phyloP scores from a whole-genome alignment of 2,113 vertebrate genomes.

The Oceanodroma tethys region DNA sequence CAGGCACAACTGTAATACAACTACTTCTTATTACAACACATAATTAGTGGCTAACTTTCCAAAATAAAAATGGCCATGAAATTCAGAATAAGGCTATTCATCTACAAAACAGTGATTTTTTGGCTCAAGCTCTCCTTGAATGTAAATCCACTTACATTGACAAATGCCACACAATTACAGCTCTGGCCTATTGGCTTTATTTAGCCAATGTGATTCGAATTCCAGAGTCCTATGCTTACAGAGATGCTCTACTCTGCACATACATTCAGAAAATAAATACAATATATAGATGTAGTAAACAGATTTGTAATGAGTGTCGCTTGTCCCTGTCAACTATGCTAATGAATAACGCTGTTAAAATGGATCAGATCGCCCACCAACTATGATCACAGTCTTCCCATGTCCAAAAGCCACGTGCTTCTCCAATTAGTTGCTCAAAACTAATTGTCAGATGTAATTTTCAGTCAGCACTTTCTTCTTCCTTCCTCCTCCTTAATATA shows the following conservation, averaged over 20 bases:
- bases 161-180: background rate
- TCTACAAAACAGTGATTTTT: background rate
- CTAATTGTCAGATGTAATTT: conserved; percentile 43
- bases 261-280: background rate
- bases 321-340: background rate
- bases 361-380: conserved; percentile 9
- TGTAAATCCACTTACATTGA: background rate
- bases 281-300: background rate
- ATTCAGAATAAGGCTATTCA: background rate
- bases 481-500: background rate
- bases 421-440: conserved; percentile 28
- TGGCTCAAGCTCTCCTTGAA: background rate
- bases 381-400: background rate
- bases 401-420: conserved; percentile 14
- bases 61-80: background rate
- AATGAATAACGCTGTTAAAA: background rate
- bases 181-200: background rate
- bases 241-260: background rate
- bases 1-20: background rate
- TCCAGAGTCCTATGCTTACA: background rate
- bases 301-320: background rate
- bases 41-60: background rate
- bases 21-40: background rate
- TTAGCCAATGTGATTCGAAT: background rate
- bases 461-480: background rate